These are phyloP conservation scores for Nomada fucata DNA, from an alignment of 2,888 invertebrate genomes.

Conservation along the genomic window DNA sequence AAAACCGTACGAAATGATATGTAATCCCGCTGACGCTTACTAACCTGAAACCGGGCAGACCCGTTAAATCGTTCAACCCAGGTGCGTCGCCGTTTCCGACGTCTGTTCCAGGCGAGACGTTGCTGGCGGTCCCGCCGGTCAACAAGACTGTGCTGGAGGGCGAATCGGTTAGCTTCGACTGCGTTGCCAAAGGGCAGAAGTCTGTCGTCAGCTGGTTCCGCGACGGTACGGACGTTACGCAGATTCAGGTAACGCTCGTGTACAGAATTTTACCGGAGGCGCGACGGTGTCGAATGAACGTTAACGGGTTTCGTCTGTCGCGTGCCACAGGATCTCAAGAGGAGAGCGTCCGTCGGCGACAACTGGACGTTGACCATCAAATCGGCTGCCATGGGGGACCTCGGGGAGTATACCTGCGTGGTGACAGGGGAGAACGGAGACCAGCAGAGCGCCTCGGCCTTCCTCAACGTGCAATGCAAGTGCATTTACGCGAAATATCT, in stretches of 20 bases:
- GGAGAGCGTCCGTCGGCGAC: constrained; percentile 87
- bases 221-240: constrained; percentile 84
- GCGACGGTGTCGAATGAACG: too few relatives aligned
- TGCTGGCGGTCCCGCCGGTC: constrained; percentile 94
- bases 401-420: constrained; percentile 94
- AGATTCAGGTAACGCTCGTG: constrained; percentile 78
- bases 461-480: constrained; percentile 97
- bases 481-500: neutral
- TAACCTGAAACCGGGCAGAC: constrained; percentile 82
- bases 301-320: neutral
- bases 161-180: constrained; percentile 92
- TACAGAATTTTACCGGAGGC: too few relatives aligned
- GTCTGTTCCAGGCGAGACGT: constrained; percentile 90
- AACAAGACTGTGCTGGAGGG: constrained; percentile 95
- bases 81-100: constrained; percentile 82
- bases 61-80: constrained; percentile 83
- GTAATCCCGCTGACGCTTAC: constrained; percentile 76
- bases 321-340: constrained; percentile 86
- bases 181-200: constrained; percentile 90
- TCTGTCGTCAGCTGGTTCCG: constrained; percentile 86
- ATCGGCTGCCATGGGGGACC: constrained; percentile 92
- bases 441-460: constrained; percentile 92
- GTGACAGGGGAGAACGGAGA: constrained; percentile 91
- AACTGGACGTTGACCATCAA: constrained; percentile 93
- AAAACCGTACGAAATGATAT: constrained; percentile 6